A percentile compares a stretch with the other conserved stretches of the same genome.
These are phyloP conservation scores for Teleiodes luculella DNA, from an alignment of 2,888 invertebrate genomes.

Conservation along the genomic window DNA sequence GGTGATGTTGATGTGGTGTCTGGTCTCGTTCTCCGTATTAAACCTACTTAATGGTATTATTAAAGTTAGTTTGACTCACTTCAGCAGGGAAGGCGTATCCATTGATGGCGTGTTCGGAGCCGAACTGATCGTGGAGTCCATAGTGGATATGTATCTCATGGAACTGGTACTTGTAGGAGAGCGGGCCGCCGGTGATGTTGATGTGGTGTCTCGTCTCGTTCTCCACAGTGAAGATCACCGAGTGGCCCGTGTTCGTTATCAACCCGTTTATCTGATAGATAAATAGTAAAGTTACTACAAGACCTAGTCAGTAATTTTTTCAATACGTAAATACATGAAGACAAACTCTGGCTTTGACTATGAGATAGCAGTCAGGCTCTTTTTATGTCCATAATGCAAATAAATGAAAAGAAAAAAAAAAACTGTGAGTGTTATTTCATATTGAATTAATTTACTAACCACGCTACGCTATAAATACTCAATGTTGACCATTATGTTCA, in stretches of 20 bases:
- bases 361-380: no score
- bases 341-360: no score
- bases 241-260: constrained; percentile 96
- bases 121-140: constrained; percentile 92
- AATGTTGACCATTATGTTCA: no score
- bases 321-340: no score
- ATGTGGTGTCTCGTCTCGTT: constrained; percentile 90
- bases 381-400: no score
- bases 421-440: no score
- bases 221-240: constrained; percentile 94
- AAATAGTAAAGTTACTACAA: not conserved
- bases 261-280: constrained; percentile 88
- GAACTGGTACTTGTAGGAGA: constrained; percentile 96
- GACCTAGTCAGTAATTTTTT: no score
- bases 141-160: constrained; percentile 97
- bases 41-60: no score
- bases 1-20: constrained; percentile 93
- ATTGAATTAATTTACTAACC: no score
- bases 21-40: constrained; percentile 86
- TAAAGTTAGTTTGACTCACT: constrained; percentile 78
- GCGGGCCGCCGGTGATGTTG: constrained; percentile 96
- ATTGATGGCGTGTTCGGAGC: constrained; percentile 98
- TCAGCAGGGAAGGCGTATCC: constrained; percentile 98
- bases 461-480: no score
- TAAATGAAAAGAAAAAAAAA: no score